These are phyloP conservation scores for Lepus europaeus DNA, from an alignment of 2,113 vertebrate genomes.

Conservation along the genomic window DNA sequence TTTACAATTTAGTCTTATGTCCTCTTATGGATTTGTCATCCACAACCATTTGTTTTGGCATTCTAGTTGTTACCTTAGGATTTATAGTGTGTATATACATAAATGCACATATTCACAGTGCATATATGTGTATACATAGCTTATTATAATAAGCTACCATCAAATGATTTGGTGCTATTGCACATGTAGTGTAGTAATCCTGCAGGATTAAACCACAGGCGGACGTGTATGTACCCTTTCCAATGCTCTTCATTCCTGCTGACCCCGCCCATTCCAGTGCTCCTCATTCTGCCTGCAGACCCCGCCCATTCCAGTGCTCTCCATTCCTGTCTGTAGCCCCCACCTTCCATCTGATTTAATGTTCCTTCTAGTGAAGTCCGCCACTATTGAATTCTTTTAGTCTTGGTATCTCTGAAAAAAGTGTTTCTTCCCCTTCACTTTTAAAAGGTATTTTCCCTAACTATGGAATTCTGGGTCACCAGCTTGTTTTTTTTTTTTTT, in stretches of 20 bases:
- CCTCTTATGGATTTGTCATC: neutral
- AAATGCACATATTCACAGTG: too few relatives aligned
- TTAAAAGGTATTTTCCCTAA: conserved; percentile 22
- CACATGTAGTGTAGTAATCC: neutral
- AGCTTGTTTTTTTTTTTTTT: neutral
- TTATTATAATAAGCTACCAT: neutral
- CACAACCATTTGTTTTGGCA: neutral
- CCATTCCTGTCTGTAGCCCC: neutral
- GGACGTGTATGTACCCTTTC: too few relatives aligned
- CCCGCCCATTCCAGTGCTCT: neutral
- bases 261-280: neutral
- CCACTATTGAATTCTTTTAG: neutral
- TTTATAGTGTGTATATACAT: neutral
- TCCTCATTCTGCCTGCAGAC: neutral
- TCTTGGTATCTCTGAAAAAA: conserved; percentile 29
- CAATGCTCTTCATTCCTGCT: too few relatives aligned
- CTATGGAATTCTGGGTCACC: conserved; percentile 14
- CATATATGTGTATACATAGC: neutral
- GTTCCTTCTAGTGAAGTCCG: neutral
- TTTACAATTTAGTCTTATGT: neutral
- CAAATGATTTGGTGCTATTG: neutral
- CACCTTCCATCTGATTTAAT: neutral
- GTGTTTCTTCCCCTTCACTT: neutral
- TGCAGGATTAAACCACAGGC: neutral
- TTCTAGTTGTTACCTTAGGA: neutral